Evolutionary conservation across 2,888 invertebrate species (phyloP), one percentile per base, ranked within the genome.

Genomic region (Petrophora chlorosata): DNA sequence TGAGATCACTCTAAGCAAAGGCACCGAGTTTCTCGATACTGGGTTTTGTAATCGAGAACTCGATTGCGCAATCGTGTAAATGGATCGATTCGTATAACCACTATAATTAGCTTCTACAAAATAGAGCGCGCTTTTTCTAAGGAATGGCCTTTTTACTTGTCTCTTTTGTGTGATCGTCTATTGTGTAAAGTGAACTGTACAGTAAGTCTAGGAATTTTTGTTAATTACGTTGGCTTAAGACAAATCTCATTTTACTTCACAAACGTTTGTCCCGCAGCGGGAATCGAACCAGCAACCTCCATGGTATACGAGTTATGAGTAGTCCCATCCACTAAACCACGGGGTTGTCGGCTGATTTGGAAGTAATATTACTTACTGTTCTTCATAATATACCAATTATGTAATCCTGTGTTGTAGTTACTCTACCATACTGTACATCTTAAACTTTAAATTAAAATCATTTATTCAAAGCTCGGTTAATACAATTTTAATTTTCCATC

Each of bases 31-130:
- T 69, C 76, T 73, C 73, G 77, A 82, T 79, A 78, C 77, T 71
- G 70, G 63, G 69, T 73, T 70, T 77, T 73, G 79, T 79, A 85
- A 85, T 83, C 77, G 81, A 84, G 76, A 79, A 73, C 65, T 67
- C 70, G 73, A 73, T 87, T 83, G 78, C 76, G 78, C 79, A 85
- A 82, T 84, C 71, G 75, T 75, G 71, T 76, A 83, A 84, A 82
- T 79, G 78, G 82, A 85, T 85, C 79, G 79, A 81, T 80, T 82
- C 70, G 69, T 75, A 80, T 83, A 81, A 81, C 76, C 67, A 73
- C 76, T 84, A 79, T 82, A 85, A 85, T 85, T 84, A 83, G 75
- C 77, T 79, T 73, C 71, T 70, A 76, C 69, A 67, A 73, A 73
- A 79, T 76, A 80, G 73, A 72, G 70, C 73, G 70, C 72, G 70